Evolutionary conservation across 2,113 vertebrate genomes (phyloP).

Genomic region (Orientallactaga bullata): DNA sequence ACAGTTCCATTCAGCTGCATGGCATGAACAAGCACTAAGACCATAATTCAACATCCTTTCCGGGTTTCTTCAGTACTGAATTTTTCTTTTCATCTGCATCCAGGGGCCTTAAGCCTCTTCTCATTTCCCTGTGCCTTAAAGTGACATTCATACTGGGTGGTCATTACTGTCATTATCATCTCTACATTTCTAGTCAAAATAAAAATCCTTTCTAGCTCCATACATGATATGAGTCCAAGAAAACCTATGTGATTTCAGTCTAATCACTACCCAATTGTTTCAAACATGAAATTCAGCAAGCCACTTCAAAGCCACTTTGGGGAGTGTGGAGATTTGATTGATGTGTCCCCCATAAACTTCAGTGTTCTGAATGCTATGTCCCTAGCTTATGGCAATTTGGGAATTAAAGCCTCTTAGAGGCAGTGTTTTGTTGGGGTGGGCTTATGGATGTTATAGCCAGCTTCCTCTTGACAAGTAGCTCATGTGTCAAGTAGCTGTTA

Average conservation of each 20-base stretch:
- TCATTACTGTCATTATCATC: neutral
- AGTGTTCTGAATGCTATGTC: too few relatives aligned
- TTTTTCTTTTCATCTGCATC: slow-evolving; percentile 6
- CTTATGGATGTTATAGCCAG: neutral
- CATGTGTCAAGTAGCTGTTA: accelerated
- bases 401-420: too few relatives aligned
- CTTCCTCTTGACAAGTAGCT: neutral
- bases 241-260: neutral
- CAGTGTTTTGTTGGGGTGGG: too few relatives aligned
- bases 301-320: neutral
- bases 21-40: neutral
- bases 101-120: neutral
- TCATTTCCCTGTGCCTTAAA: neutral
- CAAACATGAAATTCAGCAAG: neutral
- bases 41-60: neutral
- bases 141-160: neutral
- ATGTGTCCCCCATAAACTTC: too few relatives aligned
- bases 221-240: neutral
- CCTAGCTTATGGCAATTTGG: too few relatives aligned
- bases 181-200: slow-evolving; percentile 28
- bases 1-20: neutral
- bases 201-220: neutral
- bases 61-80: neutral
- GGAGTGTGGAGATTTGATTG: too few relatives aligned
- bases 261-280: neutral